These are phyloP conservation scores for Homarus gammarus DNA, from an alignment of 2,888 invertebrate genomes.

Conservation along the genomic window DNA sequence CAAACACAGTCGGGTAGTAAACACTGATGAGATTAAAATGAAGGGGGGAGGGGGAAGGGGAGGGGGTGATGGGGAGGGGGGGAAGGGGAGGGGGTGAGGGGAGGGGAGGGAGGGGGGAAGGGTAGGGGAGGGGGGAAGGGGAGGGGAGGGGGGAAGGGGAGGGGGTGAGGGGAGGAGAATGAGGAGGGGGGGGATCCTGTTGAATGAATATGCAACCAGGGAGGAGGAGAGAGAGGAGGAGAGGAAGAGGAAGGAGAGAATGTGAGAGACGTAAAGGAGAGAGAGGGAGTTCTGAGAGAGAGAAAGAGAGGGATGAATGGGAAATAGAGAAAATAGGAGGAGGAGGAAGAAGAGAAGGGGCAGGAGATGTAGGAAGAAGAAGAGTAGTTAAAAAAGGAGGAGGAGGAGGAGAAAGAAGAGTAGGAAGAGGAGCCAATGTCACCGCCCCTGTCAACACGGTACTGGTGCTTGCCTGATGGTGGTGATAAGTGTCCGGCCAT, in stretches of 20 bases:
- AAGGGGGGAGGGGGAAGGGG: neutral
- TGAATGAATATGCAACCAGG: neutral
- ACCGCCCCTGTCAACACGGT: no score
- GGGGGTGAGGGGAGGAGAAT: neutral
- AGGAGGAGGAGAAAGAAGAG: neutral
- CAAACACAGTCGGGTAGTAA: neutral
- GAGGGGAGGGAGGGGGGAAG: neutral
- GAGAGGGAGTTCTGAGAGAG: neutral
- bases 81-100: neutral
- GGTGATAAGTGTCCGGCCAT: neutral
- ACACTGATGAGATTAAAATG: constrained; percentile 1
- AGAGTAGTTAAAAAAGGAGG: neutral
- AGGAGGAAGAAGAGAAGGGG: neutral
- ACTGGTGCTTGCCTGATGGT: neutral
- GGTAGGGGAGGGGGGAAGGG: neutral
- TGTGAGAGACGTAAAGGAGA: neutral
- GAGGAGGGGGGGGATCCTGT: neutral
- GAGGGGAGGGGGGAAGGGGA: neutral
- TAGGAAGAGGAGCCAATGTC: neutral
- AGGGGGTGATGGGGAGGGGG: neutral
- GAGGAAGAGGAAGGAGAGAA: neutral
- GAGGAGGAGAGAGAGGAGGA: neutral
- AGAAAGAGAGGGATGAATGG: neutral
- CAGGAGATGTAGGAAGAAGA: neutral
- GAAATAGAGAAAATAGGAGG: neutral